These are phyloP conservation scores for Gnathonemus longibarbis DNA, from an alignment of 2,113 vertebrate genomes.

Conservation along the genomic window DNA sequence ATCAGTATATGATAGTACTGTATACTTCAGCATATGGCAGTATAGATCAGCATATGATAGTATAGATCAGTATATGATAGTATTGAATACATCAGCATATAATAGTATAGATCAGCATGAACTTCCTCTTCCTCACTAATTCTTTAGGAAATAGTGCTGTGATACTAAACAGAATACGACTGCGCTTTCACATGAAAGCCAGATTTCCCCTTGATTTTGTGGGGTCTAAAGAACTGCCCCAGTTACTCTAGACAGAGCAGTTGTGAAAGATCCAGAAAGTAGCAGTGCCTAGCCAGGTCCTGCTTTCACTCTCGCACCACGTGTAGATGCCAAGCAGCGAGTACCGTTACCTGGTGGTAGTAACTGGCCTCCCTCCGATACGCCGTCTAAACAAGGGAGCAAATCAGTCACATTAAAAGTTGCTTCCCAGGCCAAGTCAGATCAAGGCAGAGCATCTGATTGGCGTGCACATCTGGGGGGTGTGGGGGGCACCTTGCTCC, in stretches of 20 bases:
- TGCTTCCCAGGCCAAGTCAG: neutral
- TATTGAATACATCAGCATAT: neutral
- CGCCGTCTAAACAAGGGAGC: conserved; percentile 52
- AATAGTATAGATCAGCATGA: neutral
- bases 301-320: conserved; percentile 21
- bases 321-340: neutral
- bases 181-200: neutral
- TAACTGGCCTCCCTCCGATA: conserved; percentile 67
- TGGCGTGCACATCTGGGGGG: neutral
- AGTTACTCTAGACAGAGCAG: neutral
- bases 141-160: neutral
- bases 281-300: neutral
- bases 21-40: no score
- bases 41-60: neutral
- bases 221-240: neutral
- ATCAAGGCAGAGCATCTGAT: neutral
- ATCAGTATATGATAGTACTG: no score
- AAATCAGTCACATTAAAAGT: conserved; percentile 1
- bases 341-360: conserved; percentile 63
- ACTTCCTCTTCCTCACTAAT: neutral
- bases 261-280: neutral
- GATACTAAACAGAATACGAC: neutral
- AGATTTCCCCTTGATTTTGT: neutral
- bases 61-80: neutral
- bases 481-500: conserved; percentile 74